Conservation (phyloP, 2,797 vertebrate genomes). For the Acanthurus lineatus region DNA sequence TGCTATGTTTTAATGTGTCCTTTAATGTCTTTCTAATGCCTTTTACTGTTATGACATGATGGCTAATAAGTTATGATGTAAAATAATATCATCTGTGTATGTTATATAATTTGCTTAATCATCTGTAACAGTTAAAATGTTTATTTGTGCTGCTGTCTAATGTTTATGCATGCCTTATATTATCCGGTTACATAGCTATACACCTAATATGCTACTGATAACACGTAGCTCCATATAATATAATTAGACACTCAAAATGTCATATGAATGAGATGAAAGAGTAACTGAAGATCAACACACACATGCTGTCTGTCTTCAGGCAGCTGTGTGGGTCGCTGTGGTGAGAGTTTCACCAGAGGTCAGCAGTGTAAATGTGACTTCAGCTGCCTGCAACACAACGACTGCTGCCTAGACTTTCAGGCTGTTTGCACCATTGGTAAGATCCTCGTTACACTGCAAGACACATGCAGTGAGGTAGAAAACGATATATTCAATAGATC, state of each 20-base stretch:
- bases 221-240: too few species aligned
- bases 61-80: neutral
- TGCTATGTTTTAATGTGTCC: neutral
- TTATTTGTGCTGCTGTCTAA: neutral
- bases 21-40: neutral
- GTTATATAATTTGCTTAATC: neutral
- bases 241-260: neutral
- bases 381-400: conserved; percentile 87
- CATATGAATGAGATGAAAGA: too few species aligned
- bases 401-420: conserved; percentile 93
- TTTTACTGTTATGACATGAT: too few species aligned
- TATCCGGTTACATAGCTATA: neutral
- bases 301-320: conserved; percentile 51
- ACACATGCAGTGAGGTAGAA: too few species aligned
- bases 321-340: conserved; percentile 92
- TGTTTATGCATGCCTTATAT: neutral
- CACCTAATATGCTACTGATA: neutral
- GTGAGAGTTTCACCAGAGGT: conserved; percentile 88
- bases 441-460: neutral
- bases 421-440: conserved; percentile 87
- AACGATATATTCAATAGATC: too few species aligned
- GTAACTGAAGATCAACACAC: neutral
- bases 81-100: neutral
- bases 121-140: neutral
- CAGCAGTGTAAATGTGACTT: conserved; percentile 90